These are phyloP conservation scores for Chymomyza costata DNA, from an alignment of 1,140 invertebrate species.

Conservation along the genomic window DNA sequence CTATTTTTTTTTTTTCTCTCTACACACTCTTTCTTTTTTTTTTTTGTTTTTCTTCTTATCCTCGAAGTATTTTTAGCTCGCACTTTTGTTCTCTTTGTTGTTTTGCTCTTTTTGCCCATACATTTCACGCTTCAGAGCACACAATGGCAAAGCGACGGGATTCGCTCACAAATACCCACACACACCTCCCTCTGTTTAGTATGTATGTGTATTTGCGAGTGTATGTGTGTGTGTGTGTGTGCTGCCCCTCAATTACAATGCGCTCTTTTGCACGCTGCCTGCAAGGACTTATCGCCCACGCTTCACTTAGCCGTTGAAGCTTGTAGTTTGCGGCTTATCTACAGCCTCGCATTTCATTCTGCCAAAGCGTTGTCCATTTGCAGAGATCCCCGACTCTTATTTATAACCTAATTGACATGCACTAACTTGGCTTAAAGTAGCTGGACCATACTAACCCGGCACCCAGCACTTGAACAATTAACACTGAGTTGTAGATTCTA, in stretches of 20 bases:
- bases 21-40: too few species aligned
- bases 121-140: constrained; percentile 62
- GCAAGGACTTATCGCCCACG: constrained; percentile 32
- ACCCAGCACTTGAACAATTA: too few species aligned
- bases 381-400: constrained; percentile 50
- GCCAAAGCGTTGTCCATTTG: too few species aligned
- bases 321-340: too few species aligned
- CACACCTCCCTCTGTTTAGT: too few species aligned
- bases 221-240: constrained; percentile 5
- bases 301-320: constrained; percentile 38
- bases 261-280: too few species aligned
- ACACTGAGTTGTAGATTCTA: too few species aligned
- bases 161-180: too few species aligned
- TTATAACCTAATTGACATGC: constrained; percentile 14
- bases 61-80: constrained; percentile 36
- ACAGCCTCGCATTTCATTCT: too few species aligned
- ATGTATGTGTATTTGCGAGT: too few species aligned
- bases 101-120: constrained; percentile 60
- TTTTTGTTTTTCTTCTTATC: constrained; percentile 23
- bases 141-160: constrained; percentile 39
- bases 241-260: constrained; percentile 12
- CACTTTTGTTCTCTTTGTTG: constrained; percentile 37
- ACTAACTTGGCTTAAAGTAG: too few species aligned
- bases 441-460: too few species aligned
- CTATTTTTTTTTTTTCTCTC: constrained; percentile 24